phyloP scores from a whole-genome alignment of 2,888 invertebrate genomes.

The Leucophora obtusa region DNA sequence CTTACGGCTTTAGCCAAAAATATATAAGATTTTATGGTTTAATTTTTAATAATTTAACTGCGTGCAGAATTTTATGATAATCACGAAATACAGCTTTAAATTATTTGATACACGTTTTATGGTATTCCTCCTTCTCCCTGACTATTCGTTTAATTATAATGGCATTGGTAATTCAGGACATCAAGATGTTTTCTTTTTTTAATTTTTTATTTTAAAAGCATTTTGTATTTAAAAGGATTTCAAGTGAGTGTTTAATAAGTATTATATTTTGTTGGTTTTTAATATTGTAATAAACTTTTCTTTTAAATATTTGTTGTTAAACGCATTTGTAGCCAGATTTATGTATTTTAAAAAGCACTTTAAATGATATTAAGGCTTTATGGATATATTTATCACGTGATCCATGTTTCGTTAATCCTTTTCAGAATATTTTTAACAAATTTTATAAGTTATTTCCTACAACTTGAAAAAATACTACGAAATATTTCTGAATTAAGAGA shows the following conservation, averaged over 20 bases:
- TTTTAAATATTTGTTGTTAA: not conserved
- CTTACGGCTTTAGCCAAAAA: slow-evolving; percentile 66
- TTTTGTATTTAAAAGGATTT: slow-evolving; percentile 19
- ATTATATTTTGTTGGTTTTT: not conserved
- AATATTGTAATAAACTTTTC: not conserved
- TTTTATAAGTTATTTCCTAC: too few species aligned
- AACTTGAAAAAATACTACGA: too few species aligned
- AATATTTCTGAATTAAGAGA: too few species aligned
- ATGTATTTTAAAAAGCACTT: not conserved
- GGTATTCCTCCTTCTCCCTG: slow-evolving; percentile 10
- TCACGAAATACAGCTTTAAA: slow-evolving; percentile 59
- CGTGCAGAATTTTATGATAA: slow-evolving; percentile 58
- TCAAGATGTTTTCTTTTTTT: not conserved
- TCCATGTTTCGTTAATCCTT: too few species aligned
- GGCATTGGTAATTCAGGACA: slow-evolving; percentile 26
- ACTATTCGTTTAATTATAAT: slow-evolving; percentile 43
- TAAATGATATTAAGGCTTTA: too few species aligned
- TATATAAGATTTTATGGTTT: slow-evolving; percentile 74
- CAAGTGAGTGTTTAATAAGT: not conserved
- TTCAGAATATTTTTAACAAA: too few species aligned
- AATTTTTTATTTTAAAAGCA: slow-evolving; percentile 12
- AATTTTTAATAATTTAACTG: slow-evolving; percentile 74
- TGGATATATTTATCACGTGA: too few species aligned
- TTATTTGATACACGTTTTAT: slow-evolving; percentile 62
- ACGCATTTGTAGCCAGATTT: not conserved